Evolutionary conservation across 1,140 invertebrate genomes (phyloP), one percentile per base, ranked within the genome.

Genomic region (Apis laboriosa): DNA sequence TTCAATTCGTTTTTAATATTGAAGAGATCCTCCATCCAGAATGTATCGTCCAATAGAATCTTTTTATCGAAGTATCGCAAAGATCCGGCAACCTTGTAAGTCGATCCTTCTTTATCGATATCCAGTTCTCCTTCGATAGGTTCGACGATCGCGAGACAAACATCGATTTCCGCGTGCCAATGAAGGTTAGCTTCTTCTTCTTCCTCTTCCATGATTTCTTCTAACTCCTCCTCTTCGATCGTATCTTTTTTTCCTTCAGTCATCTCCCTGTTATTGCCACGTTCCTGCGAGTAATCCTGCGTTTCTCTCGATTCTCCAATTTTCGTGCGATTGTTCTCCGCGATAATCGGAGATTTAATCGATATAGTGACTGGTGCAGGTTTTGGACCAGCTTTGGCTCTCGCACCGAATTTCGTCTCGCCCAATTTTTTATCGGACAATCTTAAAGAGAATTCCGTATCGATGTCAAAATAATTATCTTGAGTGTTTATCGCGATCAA

Each of bases 401-500:
- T 91, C 3, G 92, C 68, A 4, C 72, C 72, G 19, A 75, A 7
- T 1, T 75, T 75, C n/a, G 13, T 15, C 3, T 92, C 71, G 11
- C 92, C 92, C 86, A 96, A 94, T 92, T 96, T 96, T 82, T 95
- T 95, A 86, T 96, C 95, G 11, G 96, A 96, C 34, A 97, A 90
- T 84, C 95, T 95, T 0, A 96, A 87, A 17, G 96, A 96, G 83
- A 97, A 89, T 91, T 97, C 96, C 2, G 96, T 95, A 82, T 97
- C 96, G 43, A 97, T 93, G 71, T 95, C 95, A 17, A 96, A 92
- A 28, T 60, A 49, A 2, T 82, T 77, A 1, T 84, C 68, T 15
- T 92, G 89, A 13, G 84, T 84, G 34, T 58, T 13, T 17, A 83
- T 94, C 93, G 94, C 72, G 43, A 97, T 93, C 72, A 97, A 95